Conservation (phyloP, 2,888 invertebrate species). For the Quadroppia sp. region DNA sequence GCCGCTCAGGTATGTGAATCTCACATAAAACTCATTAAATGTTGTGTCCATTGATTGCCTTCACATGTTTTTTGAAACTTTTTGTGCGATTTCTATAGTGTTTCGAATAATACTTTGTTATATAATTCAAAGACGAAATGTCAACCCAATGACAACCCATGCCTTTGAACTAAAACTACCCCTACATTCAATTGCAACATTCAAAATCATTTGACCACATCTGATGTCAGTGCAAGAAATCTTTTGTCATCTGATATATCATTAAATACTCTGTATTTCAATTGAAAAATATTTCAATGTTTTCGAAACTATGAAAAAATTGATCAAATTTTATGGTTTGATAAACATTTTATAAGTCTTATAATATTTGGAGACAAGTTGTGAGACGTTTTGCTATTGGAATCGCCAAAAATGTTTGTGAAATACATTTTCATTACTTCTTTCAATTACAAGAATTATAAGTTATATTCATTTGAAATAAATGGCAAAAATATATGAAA, state of each 20-base stretch:
- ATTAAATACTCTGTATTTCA: neutral
- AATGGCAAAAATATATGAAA: too few species aligned
- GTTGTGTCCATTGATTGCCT: conserved; percentile 23
- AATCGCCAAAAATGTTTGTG: too few species aligned
- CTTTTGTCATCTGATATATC: neutral
- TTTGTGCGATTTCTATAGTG: neutral
- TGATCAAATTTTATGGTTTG: too few species aligned
- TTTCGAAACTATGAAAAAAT: too few species aligned
- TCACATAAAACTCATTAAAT: conserved; percentile 30
- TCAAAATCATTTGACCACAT: conserved; percentile 25
- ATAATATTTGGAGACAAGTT: too few species aligned
- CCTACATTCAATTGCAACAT: neutral
- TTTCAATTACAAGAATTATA: too few species aligned
- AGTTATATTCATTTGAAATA: too few species aligned
- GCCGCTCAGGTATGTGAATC: conserved; percentile 28
- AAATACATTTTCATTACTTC: too few species aligned
- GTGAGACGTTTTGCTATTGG: too few species aligned
- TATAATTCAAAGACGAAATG: neutral
- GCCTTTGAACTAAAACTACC: neutral
- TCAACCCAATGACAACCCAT: neutral
- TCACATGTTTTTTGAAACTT: neutral
- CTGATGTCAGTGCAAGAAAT: neutral
- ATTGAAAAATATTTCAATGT: too few species aligned
- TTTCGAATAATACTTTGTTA: neutral
- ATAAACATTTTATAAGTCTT: too few species aligned